phyloP scores from a whole-genome alignment of 1,140 invertebrate species.

The Ericerus pela region DNA sequence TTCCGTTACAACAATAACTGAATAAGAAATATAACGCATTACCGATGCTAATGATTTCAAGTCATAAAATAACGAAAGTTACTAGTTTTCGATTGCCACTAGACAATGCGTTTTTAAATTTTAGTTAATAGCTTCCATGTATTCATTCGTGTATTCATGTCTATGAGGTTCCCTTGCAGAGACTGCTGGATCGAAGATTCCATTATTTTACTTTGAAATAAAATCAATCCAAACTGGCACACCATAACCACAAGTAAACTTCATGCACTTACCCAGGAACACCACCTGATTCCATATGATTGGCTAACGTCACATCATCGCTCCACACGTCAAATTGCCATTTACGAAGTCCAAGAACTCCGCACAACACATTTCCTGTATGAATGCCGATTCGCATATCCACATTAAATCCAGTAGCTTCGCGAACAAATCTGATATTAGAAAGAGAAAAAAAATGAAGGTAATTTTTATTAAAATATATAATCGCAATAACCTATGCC shows the following conservation, averaged over 20 bases:
- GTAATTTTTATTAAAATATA: no score
- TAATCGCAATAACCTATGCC: no score
- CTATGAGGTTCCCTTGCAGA: not conserved
- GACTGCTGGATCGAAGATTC: not conserved
- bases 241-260: not conserved
- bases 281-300: conserved; percentile 93
- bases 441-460: no score
- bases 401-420: conserved; percentile 75
- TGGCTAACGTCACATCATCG: conserved; percentile 90
- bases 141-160: no score
- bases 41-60: no score
- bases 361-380: conserved; percentile 84
- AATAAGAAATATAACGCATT: no score
- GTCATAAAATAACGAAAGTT: no score
- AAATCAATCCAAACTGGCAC: not conserved
- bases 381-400: conserved; percentile 94
- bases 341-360: conserved; percentile 86
- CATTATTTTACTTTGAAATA: not conserved
- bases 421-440: conserved; percentile 64
- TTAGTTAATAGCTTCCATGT: not conserved
- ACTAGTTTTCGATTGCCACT: not conserved
- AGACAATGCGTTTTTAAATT: not conserved
- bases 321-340: conserved; percentile 99
- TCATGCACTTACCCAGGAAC: conserved; percentile 63
- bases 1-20: no score